Evolutionary conservation across 2,797 vertebrate genomes (phyloP).

Genomic region (Neosalanx taihuensis): DNA sequence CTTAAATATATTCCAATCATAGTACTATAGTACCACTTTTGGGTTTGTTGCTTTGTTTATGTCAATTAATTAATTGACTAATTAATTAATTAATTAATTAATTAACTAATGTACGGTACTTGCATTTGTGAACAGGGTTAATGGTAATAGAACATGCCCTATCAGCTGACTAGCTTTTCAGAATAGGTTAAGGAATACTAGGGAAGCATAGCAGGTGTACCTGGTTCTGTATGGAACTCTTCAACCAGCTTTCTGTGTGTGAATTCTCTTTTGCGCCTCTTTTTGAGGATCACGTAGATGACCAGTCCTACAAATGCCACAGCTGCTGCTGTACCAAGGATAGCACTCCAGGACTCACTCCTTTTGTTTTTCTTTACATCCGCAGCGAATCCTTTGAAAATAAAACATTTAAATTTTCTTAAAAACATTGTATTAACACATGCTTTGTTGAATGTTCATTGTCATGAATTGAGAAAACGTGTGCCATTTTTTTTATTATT

Average conservation of each 20-base stretch:
- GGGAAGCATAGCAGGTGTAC: conserved; percentile 56
- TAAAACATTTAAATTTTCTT: conserved; percentile 5
- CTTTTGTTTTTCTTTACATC: conserved; percentile 46
- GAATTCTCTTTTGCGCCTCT: conserved; percentile 72
- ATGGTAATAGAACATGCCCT: not conserved
- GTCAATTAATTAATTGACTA: too few species aligned
- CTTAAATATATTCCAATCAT: too few species aligned
- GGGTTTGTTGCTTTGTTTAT: too few species aligned
- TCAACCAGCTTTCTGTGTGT: conserved; percentile 85
- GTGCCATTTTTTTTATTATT: too few species aligned
- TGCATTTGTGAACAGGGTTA: too few species aligned
- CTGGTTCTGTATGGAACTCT: conserved; percentile 79
- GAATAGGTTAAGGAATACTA: not conserved
- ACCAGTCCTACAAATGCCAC: conserved; percentile 70
- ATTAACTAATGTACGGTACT: too few species aligned
- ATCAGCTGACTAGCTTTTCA: not conserved
- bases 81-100: too few species aligned
- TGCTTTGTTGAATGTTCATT: not conserved
- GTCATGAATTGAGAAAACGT: too few species aligned
- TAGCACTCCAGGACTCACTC: conserved; percentile 59
- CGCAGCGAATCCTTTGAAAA: conserved; percentile 49
- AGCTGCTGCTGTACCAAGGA: conserved; percentile 71
- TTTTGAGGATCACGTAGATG: conserved; percentile 72
- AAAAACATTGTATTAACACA: not conserved
- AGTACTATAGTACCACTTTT: not conserved